Conservation (phyloP, 2,888 invertebrate genomes). For the Clostera curtula region DNA sequence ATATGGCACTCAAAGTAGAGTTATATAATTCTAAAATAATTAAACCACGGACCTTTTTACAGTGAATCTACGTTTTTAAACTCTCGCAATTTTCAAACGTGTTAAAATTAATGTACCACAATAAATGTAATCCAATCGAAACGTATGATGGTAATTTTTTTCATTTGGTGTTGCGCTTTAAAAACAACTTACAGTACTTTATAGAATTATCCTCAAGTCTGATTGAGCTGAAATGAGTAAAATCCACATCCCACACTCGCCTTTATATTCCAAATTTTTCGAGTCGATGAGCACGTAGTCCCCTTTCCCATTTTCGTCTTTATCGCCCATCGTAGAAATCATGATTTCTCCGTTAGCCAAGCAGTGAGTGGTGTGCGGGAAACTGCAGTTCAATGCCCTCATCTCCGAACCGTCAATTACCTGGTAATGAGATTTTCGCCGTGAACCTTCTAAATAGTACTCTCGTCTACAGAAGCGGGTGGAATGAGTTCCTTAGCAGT, state of each 20-base stretch:
- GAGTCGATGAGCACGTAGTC: constrained; percentile 92
- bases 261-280: constrained; percentile 83
- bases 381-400: constrained; percentile 83
- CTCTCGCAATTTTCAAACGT: no score
- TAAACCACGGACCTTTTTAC: no score
- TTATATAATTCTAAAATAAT: no score
- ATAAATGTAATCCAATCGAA: no score
- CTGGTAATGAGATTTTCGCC: constrained; percentile 70
- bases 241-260: constrained; percentile 42
- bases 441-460: constrained; percentile 39
- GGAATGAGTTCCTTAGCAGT: constrained; percentile 27
- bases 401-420: constrained; percentile 88
- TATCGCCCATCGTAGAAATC: constrained; percentile 96
- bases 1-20: no score
- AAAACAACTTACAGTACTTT: no score
- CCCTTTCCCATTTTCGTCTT: constrained; percentile 87
- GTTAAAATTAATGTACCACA: no score
- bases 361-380: constrained; percentile 96
- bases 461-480: constrained; percentile 18
- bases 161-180: no score
- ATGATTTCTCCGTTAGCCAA: constrained; percentile 93
- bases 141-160: no score
- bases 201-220: no score
- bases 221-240: no score
- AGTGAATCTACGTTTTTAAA: no score